Percentiles rank a stretch among this genome's conserved stretches.
These are phyloP conservation scores for Takifugu flavidus DNA, from an alignment of 2,113 vertebrate species.

Conservation along the genomic window DNA sequence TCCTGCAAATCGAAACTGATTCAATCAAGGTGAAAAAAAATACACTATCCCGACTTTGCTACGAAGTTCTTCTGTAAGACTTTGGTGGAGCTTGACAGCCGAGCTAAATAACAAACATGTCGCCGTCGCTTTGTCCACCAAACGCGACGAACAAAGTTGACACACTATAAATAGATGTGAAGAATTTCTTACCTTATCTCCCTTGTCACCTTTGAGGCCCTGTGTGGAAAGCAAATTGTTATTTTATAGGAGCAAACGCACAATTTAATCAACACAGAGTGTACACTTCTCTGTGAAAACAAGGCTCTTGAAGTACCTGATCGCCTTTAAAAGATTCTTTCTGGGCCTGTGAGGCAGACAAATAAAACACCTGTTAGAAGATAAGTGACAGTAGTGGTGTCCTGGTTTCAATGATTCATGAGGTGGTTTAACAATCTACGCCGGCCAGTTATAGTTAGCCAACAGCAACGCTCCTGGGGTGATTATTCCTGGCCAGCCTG, in stretches of 20 bases:
- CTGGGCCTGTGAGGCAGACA: slow-evolving; percentile 38
- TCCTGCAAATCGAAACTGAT: slow-evolving; percentile 32
- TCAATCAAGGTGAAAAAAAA: slow-evolving; percentile 45
- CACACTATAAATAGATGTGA: no score
- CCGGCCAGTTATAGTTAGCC: slow-evolving; percentile 11
- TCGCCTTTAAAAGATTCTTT: slow-evolving; percentile 64
- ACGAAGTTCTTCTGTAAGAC: no score
- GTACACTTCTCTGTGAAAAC: background rate
- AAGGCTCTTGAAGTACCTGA: slow-evolving; percentile 53
- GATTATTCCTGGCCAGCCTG: slow-evolving; percentile 48
- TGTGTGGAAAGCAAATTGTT: slow-evolving; percentile 32
- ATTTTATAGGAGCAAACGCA: background rate
- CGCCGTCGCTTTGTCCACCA: no score
- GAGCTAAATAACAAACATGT: no score
- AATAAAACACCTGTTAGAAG: slow-evolving; percentile 1
- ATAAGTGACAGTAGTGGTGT: background rate
- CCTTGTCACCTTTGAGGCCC: slow-evolving; percentile 63
- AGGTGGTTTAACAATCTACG: background rate
- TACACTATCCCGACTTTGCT: slow-evolving; percentile 1
- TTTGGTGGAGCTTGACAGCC: no score
- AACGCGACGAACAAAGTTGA: no score
- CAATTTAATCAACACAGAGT: background rate
- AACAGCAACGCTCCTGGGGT: slow-evolving; percentile 31
- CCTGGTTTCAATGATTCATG: slow-evolving; percentile 1
- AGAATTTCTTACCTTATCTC: slow-evolving; percentile 65